phyloP scores from a whole-genome alignment of 2,888 invertebrate species.

The Hirtodrosophila cameraria region DNA sequence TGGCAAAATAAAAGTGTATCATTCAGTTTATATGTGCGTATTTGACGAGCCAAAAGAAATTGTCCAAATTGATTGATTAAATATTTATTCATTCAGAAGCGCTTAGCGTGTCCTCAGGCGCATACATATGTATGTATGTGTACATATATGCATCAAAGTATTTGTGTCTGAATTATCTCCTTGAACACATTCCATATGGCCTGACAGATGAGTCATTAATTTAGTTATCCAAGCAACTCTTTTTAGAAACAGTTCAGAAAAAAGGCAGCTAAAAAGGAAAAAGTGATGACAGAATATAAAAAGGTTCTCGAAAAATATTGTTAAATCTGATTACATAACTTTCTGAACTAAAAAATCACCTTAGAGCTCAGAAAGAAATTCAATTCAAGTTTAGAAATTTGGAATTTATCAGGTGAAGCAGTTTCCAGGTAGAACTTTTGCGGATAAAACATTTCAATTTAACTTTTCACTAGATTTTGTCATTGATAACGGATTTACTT shows the following conservation, averaged over 20 bases:
- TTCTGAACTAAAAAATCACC: too few species aligned
- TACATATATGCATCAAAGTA: too few species aligned
- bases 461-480: too few species aligned
- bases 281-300: too few species aligned
- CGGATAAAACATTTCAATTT: too few species aligned
- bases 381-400: too few species aligned
- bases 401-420: too few species aligned
- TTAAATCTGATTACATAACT: too few species aligned
- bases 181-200: slow-evolving; percentile 11
- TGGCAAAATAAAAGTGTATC: slow-evolving; percentile 44
- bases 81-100: slow-evolving; percentile 69
- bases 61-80: slow-evolving; percentile 63
- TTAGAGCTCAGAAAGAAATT: too few species aligned
- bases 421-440: too few species aligned
- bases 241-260: not conserved
- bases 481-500: too few species aligned
- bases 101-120: slow-evolving; percentile 46
- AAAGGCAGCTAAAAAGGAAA: not conserved
- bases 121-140: slow-evolving; percentile 2
- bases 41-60: slow-evolving; percentile 60
- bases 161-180: slow-evolving; percentile 46
- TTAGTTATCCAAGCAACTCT: slow-evolving; percentile 1
- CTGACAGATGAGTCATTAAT: slow-evolving; percentile 32
- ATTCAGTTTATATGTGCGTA: slow-evolving; percentile 34
- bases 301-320: too few species aligned